These are phyloP conservation scores for Anguilla rostrata DNA, from an alignment of 2,113 vertebrate genomes.

Conservation along the genomic window DNA sequence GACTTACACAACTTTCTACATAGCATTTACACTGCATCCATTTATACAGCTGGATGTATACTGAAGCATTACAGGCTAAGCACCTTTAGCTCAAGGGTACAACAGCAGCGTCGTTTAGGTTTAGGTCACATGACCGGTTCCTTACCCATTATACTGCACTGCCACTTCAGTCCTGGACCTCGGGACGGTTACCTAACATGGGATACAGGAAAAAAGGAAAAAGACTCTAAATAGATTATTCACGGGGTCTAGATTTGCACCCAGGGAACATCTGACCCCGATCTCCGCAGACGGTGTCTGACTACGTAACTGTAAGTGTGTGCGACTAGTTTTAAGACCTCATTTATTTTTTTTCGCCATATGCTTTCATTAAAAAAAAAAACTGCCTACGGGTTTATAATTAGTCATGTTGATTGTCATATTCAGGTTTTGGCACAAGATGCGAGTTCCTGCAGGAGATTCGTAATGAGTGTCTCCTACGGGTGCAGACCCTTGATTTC, in stretches of 20 bases:
- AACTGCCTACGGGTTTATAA: not conserved
- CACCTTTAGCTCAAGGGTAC: too few relatives aligned
- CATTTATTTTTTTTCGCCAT: not conserved
- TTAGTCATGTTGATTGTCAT: conserved; percentile 7
- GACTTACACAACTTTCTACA: too few relatives aligned
- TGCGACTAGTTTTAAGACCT: not conserved
- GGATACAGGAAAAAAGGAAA: not conserved
- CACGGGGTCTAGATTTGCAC: not conserved
- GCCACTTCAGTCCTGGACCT: not conserved
- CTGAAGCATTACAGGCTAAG: too few relatives aligned
- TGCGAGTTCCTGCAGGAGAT: not conserved
- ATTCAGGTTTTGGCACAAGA: not conserved
- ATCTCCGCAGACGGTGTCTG: not conserved
- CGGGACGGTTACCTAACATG: not conserved
- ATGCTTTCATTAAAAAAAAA: not conserved
- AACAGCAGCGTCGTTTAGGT: too few relatives aligned
- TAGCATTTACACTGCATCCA: too few relatives aligned
- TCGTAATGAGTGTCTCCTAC: not conserved
- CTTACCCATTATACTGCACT: too few relatives aligned
- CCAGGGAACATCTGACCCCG: not conserved
- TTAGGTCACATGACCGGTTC: too few relatives aligned
- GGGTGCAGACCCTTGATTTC: not conserved
- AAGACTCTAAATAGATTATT: not conserved
- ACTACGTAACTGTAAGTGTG: not conserved
- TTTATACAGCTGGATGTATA: too few relatives aligned